A percentile compares a stretch with the other conserved stretches of the same genome.
These are phyloP conservation scores for Mercenaria mercenaria DNA, from an alignment of 1,140 invertebrate species.

Conservation along the genomic window DNA sequence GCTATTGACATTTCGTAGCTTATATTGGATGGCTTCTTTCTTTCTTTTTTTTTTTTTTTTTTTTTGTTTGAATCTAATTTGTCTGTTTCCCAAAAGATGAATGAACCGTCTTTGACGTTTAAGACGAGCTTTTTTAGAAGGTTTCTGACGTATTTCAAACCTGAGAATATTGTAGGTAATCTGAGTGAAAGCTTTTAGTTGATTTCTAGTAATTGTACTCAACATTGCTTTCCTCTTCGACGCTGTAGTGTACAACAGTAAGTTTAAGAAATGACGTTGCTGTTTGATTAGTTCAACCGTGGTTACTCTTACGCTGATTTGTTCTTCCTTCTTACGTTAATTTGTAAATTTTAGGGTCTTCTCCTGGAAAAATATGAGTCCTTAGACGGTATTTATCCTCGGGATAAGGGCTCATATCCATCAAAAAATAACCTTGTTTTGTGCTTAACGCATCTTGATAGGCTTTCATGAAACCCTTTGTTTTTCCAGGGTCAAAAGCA, in stretches of 20 bases:
- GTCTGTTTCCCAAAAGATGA: neutral
- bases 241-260: neutral
- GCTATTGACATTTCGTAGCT: neutral
- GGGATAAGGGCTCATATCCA: neutral
- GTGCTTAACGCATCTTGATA: neutral
- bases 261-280: conserved; percentile 6
- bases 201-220: neutral
- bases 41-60: no score
- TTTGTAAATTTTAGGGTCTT: conserved; percentile 20
- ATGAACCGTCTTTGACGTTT: conserved; percentile 1
- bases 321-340: neutral
- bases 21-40: neutral
- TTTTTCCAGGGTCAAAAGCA: neutral
- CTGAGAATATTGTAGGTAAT: neutral
- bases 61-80: neutral
- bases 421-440: conserved; percentile 22
- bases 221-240: neutral
- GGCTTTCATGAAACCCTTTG: conserved; percentile 19
- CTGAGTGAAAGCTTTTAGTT: neutral
- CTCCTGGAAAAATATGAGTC: conserved; percentile 21
- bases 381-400: conserved; percentile 22
- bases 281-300: neutral
- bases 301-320: neutral
- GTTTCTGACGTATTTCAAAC: neutral
- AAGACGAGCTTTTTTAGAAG: neutral